phyloP scores from a whole-genome alignment of 1,140 invertebrate genomes.

The Agrypnia vestita region DNA sequence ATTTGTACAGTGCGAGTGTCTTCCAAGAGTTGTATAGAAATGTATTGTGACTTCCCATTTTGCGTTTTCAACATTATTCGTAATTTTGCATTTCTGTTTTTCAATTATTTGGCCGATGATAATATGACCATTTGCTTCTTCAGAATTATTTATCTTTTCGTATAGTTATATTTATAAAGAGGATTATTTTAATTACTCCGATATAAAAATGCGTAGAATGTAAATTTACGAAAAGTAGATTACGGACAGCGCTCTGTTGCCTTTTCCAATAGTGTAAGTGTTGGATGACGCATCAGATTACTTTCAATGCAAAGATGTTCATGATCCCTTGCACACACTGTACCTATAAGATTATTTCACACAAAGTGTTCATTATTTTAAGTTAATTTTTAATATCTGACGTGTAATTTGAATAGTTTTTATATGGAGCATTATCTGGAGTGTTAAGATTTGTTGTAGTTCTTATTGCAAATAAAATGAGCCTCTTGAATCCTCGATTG shows the following conservation, averaged over 20 bases:
- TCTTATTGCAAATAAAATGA: conserved; percentile 13
- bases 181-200: no score
- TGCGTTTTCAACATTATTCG: background rate
- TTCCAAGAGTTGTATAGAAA: conserved; percentile 8
- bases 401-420: conserved; percentile 51
- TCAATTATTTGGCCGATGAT: no score
- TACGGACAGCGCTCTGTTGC: no score
- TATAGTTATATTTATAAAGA: no score
- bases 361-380: conserved; percentile 53
- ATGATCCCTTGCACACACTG: background rate
- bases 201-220: no score
- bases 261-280: no score
- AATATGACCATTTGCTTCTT: no score
- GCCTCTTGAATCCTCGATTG: conserved; percentile 29
- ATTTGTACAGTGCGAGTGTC: conserved; percentile 26
- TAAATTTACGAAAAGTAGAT: no score
- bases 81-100: background rate
- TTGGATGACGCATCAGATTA: background rate
- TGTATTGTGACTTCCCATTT: conserved; percentile 30
- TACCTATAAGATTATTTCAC: conserved; percentile 48
- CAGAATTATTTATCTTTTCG: no score
- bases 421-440: conserved; percentile 20
- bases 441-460: conserved; percentile 41
- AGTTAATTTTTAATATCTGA: conserved; percentile 52
- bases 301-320: background rate